phyloP scores from a whole-genome alignment of 1,140 invertebrate species.

The Frieseomelitta varia region DNA sequence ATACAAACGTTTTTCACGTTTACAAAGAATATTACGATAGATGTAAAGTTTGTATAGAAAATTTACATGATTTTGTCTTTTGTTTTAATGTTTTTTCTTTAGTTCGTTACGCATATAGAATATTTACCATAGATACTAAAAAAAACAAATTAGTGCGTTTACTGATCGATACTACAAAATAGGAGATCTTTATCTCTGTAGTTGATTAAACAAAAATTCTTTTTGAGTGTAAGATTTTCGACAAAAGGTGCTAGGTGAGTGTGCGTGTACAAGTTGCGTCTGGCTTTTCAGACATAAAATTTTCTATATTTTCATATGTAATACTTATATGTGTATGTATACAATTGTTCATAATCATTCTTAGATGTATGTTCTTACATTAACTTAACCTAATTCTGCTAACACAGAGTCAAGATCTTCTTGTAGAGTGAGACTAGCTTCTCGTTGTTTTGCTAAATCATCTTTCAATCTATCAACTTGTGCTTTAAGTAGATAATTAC shows the following conservation, averaged over 20 bases:
- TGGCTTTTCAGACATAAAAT: conserved; percentile 49
- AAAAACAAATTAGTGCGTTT: conserved; percentile 37
- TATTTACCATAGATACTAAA: conserved; percentile 47
- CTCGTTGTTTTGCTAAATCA: conserved; percentile 90
- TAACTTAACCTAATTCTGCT: conserved; percentile 85
- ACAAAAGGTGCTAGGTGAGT: conserved; percentile 32
- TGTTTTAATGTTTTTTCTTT: conserved; percentile 23
- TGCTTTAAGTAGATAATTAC: conserved; percentile 91
- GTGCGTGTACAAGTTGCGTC: conserved; percentile 42
- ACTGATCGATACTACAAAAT: conserved; percentile 3
- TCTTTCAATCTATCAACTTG: conserved; percentile 93
- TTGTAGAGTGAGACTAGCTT: conserved; percentile 88
- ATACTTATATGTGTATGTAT: conserved; percentile 62
- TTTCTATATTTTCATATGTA: conserved; percentile 60
- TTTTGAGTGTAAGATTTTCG: conserved; percentile 31
- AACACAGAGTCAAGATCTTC: conserved; percentile 92
- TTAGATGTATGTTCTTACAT: conserved; percentile 39
- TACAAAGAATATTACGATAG: background rate
- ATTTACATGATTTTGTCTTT: conserved; percentile 15
- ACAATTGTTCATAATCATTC: conserved; percentile 57
- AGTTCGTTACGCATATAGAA: background rate
- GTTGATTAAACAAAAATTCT: conserved; percentile 39
- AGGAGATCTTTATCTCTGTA: background rate
- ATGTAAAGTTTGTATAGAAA: conserved; percentile 9
- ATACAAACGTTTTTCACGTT: conserved; percentile 3